Conservation (phyloP, 1,140 invertebrate species). For the Carcinoscorpius rotundicauda region DNA sequence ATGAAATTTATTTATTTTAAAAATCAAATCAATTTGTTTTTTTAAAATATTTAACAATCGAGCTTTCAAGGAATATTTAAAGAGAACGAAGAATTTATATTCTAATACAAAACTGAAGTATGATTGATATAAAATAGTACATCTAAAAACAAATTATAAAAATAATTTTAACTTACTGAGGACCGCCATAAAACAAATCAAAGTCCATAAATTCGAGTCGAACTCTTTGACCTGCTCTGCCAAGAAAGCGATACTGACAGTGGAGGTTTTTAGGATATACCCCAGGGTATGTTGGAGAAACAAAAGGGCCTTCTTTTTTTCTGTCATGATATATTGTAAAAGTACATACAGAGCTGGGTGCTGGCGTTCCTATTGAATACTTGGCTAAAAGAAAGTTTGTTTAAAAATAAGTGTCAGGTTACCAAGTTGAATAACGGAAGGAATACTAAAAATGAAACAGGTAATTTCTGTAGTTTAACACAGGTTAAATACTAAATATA, state of each 20-base stretch:
- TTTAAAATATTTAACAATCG: no score
- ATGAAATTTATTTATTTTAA: no score
- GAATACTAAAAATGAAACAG: no score
- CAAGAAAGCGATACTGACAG: constrained; percentile 85
- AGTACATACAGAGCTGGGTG: constrained; percentile 56
- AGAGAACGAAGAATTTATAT: no score
- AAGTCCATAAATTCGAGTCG: constrained; percentile 95
- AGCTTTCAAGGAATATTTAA: no score
- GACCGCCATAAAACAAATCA: constrained; percentile 94
- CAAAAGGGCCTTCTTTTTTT: constrained; percentile 70
- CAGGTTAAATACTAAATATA: no score
- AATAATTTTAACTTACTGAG: constrained; percentile 65
- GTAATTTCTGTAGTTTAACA: no score
- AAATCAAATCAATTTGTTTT: no score
- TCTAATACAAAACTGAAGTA: no score
- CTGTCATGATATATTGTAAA: constrained; percentile 61
- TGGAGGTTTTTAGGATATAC: constrained; percentile 91
- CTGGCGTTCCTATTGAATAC: constrained; percentile 80
- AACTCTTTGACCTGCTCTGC: constrained; percentile 74
- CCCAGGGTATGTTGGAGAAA: constrained; percentile 97
- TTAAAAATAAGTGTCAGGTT: constrained; percentile 4
- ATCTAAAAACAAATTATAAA: constrained; percentile 15
- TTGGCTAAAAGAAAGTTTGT: constrained; percentile 34
- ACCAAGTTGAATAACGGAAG: no score
- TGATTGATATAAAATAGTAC: no score